Evolutionary conservation across 2,888 invertebrate genomes (phyloP), one percentile per base, ranked within the genome.

Genomic region (Noctua janthe): DNA sequence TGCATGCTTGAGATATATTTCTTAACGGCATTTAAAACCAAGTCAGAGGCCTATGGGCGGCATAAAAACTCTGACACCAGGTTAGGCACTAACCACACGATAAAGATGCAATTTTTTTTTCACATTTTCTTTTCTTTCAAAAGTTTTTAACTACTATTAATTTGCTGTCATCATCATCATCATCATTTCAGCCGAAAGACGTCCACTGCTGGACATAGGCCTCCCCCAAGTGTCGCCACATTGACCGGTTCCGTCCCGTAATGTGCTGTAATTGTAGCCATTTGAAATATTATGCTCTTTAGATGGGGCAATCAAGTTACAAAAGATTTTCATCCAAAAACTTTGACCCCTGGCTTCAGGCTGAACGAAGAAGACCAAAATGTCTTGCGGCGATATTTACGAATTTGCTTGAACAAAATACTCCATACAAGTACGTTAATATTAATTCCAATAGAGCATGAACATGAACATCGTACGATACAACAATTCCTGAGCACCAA

Each of bases 381-480:
- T 59, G 2, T 72, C 1, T 47, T 23, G 0, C 6, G 67, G 2
- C 4, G 23, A 17, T 43, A 62, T 56, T 56, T 15, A 62, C 8
- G 0, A 54, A 66, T 47, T 54, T 20, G 20, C 29, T 49, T 39
- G 11, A 66, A 67, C 49, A 62, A 66, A 72, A 67, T 75, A 56
- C 29, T 35, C 62, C 23, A 17, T 15, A 67, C 20, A 74, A 56
- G 23, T 59, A 67, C 39, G n/a, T 66, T 54, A 70, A 78, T 74
- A 87, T 67, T 75, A 71, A 69, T 78, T 72, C 64, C 35, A 70
- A 72, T 64, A 43, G 4, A 71, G 74, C 54, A 49, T 49, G n/a
- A 76, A 73, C 54, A 49, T 49, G n/a, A 76, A 73, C 69, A 78
- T 69, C 17, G n/a, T 43, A 74, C 75, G 71, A 80, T 84, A 76